Percentiles rank a stretch among this genome's conserved stretches.
These are phyloP conservation scores for Hippocampus barbouri DNA, from an alignment of 2,113 vertebrate species.

Conservation along the genomic window DNA sequence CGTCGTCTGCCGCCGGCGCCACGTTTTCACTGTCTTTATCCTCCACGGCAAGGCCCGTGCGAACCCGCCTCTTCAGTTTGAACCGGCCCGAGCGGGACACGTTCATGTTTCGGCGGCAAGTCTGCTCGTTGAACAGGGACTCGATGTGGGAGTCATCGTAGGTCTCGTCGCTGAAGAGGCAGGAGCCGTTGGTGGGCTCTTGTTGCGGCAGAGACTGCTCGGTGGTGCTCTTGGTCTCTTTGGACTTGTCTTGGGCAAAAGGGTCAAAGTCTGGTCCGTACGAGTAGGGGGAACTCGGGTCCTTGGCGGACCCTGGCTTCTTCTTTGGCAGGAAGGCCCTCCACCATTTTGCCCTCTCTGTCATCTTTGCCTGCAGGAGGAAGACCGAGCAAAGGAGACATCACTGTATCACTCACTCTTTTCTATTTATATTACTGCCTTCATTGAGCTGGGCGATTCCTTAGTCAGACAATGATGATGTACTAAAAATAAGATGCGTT, in stretches of 20 bases:
- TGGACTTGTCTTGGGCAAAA: constrained; percentile 41
- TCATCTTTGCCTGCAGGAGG: constrained; percentile 53
- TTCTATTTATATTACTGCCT: background rate
- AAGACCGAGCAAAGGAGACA: constrained; percentile 5
- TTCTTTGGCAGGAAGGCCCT: constrained; percentile 66
- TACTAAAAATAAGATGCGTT: too few species aligned
- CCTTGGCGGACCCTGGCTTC: constrained; percentile 34
- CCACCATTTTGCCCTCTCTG: constrained; percentile 72
- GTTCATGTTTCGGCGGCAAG: constrained; percentile 82
- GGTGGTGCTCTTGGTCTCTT: constrained; percentile 4
- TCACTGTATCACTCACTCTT: background rate
- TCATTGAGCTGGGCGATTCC: too few species aligned
- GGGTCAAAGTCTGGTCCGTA: constrained; percentile 54
- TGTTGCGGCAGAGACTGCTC: constrained; percentile 36
- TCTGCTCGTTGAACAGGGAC: constrained; percentile 69
- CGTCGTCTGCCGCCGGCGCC: constrained; percentile 38
- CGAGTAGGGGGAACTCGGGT: background rate
- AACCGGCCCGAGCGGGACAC: constrained; percentile 91
- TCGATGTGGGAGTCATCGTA: constrained; percentile 68
- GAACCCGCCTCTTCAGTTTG: constrained; percentile 82
- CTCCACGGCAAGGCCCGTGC: constrained; percentile 75
- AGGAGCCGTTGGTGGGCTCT: constrained; percentile 43
- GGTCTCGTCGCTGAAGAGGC: constrained; percentile 46
- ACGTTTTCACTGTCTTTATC: constrained; percentile 71
- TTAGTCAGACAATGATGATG: too few species aligned